Conservation (phyloP, 2,888 invertebrate species). For the Platycnemis pennipes region DNA sequence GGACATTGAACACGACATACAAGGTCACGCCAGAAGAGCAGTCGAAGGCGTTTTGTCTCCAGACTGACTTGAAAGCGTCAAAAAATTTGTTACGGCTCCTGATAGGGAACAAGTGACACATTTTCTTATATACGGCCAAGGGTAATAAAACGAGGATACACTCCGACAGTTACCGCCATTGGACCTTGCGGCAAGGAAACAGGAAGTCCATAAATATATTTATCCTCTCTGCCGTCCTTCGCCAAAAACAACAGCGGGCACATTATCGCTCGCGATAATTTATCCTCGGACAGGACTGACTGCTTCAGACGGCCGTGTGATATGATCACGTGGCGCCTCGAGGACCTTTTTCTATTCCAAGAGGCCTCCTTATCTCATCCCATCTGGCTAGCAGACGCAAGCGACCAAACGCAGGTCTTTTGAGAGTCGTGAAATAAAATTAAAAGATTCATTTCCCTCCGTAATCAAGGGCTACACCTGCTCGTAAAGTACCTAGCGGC, state of each 20-base stretch:
- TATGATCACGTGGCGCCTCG: constrained; percentile 33
- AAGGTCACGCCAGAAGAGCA: neutral
- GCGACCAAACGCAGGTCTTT: constrained; percentile 14
- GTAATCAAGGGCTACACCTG: constrained; percentile 62
- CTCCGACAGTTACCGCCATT: neutral
- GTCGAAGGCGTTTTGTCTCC: neutral
- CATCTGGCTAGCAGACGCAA: constrained; percentile 36
- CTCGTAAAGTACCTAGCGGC: constrained; percentile 42
- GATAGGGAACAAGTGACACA: neutral
- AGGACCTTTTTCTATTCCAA: constrained; percentile 3
- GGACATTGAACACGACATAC: neutral
- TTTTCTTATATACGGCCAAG: neutral
- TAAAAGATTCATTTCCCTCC: constrained; percentile 28
- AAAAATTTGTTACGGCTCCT: neutral
- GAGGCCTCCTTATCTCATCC: constrained; percentile 31
- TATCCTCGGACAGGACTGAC: neutral
- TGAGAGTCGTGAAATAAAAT: constrained; percentile 47
- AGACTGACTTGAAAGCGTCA: neutral
- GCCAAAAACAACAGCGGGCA: neutral
- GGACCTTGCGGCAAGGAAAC: neutral
- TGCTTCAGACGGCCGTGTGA: neutral
- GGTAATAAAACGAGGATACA: neutral
- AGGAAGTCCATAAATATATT: neutral
- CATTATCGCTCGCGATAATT: neutral
- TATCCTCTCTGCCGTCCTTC: neutral